Evolutionary conservation across 2,888 invertebrate genomes (phyloP).

Genomic region (Lochmaea crataegi): DNA sequence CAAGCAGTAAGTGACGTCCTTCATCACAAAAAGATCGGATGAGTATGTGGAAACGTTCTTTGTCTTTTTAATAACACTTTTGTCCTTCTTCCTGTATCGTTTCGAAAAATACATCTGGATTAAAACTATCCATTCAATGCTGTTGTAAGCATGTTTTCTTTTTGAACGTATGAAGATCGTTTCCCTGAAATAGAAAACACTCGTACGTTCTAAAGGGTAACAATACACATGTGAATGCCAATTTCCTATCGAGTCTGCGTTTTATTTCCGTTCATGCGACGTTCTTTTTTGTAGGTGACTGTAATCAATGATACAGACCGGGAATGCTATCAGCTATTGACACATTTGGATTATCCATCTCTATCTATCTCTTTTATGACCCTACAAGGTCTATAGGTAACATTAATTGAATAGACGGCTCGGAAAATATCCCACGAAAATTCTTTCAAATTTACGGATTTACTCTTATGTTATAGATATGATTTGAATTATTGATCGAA

Average conservation of each 20-base stretch:
- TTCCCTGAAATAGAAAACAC: conserved; percentile 1
- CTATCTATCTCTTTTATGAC: conserved; percentile 18
- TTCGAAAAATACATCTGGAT: no score
- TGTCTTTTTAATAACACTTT: no score
- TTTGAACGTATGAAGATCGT: background rate
- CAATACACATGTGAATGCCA: conserved; percentile 40
- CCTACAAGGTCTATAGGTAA: conserved; percentile 3
- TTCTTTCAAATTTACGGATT: background rate
- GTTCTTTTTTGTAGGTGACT: conserved; percentile 35
- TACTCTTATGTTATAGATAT: background rate
- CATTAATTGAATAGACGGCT: conserved; percentile 30
- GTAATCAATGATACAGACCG: conserved; percentile 33
- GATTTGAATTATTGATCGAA: background rate
- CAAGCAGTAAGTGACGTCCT: no score
- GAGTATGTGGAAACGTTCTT: no score
- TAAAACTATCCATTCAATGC: no score
- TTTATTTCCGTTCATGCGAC: conserved; percentile 42
- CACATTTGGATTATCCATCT: conserved; percentile 28
- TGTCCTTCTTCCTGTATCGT: no score
- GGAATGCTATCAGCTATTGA: conserved; percentile 36
- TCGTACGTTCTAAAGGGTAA: background rate
- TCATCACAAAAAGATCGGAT: no score
- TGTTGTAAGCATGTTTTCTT: background rate
- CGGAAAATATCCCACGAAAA: conserved; percentile 23
- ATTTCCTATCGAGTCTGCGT: conserved; percentile 41